These are phyloP conservation scores for Omphaloscelis lunosa DNA, from an alignment of 2,888 invertebrate genomes.

Conservation along the genomic window DNA sequence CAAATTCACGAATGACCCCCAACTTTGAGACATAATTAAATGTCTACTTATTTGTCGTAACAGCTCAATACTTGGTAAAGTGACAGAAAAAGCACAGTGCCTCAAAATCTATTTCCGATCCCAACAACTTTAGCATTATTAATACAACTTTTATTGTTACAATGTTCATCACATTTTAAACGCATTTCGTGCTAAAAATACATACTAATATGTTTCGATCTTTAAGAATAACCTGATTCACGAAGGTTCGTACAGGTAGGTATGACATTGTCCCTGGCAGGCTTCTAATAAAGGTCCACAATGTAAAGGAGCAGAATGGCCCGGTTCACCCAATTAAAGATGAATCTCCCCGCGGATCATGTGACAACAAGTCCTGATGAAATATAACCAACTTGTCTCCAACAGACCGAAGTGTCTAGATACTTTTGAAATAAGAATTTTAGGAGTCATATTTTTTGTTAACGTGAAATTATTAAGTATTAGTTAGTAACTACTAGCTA, in stretches of 20 bases:
- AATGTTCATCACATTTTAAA: constrained; percentile 4
- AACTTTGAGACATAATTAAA: too few relatives aligned
- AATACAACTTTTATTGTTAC: neutral
- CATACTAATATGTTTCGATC: constrained; percentile 34
- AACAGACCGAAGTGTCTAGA: constrained; percentile 71
- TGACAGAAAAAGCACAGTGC: too few relatives aligned
- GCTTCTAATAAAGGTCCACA: constrained; percentile 76
- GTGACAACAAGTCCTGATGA: constrained; percentile 87
- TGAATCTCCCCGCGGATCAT: constrained; percentile 87
- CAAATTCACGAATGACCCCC: neutral
- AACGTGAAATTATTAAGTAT: neutral
- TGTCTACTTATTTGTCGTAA: too few relatives aligned
- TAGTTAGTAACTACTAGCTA: neutral
- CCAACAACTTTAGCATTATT: neutral
- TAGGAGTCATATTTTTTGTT: neutral
- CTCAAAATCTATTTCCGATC: neutral
- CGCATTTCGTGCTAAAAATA: constrained; percentile 33
- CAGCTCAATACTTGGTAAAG: too few relatives aligned
- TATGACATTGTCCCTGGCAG: constrained; percentile 70
- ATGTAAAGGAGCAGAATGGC: constrained; percentile 74
- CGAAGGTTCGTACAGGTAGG: constrained; percentile 62
- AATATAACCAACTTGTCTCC: constrained; percentile 79
- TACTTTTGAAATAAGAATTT: constrained; percentile 69
- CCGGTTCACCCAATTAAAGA: constrained; percentile 88
- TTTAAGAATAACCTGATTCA: constrained; percentile 50